Base-by-base conservation (phyloP, 2,888 invertebrate species). In the Mamestra brassicae region DNA sequence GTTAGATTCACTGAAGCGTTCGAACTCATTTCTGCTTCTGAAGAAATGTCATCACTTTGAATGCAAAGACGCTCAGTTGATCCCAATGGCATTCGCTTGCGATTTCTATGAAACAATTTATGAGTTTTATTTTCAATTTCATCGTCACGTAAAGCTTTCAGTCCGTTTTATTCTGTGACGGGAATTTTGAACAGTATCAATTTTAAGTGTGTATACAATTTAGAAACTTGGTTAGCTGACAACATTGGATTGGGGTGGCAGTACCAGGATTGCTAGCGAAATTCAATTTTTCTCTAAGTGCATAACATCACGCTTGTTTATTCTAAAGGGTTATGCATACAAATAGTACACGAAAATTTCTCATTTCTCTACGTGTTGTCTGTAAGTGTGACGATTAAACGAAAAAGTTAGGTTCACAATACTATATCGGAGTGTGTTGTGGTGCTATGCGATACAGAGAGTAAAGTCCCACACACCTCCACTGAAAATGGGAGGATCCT, bases 181-280 rank as follows among this genome's bases (percentile, higher is more conserved):
- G 26, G 63, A 75, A 65, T 75, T 64, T 36, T 50, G 55, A 77
- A 74, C 47, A 54, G 47, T 60, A 8, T 58, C 36, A 57, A 60
- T 54, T 10, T 64, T 11, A 17, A 34, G 15, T 38, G 15, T 36
- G 55, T 11, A 38, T 63, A 47, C 7, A 38, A 34, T 58, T 57
- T 52, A 4, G 10, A 17, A 36, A 63, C 3, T 47, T 38, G 17
- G 10, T 15, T 34, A n/a, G 26, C n/a, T n/a, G n/a, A 5, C 1
- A 34, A n/a, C 42, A 36, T 60, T 72, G 17, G 26, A 50, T 42
- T 15, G 34, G n/a, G 42, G 38, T n/a, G 5, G n/a, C 2, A 47
- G 45, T 15, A 4, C 2, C 10, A 60, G 38, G 17, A 13, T 57
- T 57, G 38, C 10, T 17, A 8, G 10, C 17, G 10, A 60, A 10